A percentile compares a stretch with the other conserved stretches of the same genome.
Conservation (phyloP, 2,888 invertebrate species). For the Sepioteuthis lessoniana region DNA sequence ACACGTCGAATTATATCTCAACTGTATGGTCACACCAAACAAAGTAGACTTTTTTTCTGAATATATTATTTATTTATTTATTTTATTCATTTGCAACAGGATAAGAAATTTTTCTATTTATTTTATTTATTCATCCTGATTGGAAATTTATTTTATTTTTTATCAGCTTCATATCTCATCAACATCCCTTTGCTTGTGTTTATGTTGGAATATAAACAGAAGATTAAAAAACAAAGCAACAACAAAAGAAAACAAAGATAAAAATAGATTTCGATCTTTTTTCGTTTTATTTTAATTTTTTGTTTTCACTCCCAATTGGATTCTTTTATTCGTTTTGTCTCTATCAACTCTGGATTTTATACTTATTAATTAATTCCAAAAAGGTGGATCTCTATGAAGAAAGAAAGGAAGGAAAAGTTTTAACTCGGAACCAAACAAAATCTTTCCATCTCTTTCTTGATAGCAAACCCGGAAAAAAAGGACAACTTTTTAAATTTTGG, state of each 20-base stretch:
- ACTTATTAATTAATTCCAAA: not conserved
- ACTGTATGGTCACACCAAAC: not conserved
- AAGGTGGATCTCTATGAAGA: slow-evolving; percentile 14
- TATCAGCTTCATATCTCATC: not conserved
- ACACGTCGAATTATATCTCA: not conserved
- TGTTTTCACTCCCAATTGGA: not conserved
- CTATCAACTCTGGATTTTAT: not conserved
- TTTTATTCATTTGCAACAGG: not conserved
- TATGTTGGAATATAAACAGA: not conserved
- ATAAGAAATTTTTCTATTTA: not conserved
- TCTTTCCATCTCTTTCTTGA: not conserved
- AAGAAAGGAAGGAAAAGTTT: not conserved
- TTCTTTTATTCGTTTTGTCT: not conserved
- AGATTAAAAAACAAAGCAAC: not conserved
- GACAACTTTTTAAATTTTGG: not conserved
- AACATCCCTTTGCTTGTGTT: not conserved
- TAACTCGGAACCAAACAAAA: not conserved
- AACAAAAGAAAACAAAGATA: not conserved
- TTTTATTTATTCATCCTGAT: not conserved
- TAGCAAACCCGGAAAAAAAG: not conserved
- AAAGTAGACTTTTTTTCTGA: not conserved
- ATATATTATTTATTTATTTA: not conserved
- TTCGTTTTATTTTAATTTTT: not conserved
- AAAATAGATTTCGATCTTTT: not conserved
- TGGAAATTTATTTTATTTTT: not conserved